Evolutionary conservation across 2,797 vertebrate species (phyloP), one percentile per base, ranked within the genome.

Genomic region (Clarias platycephalus): DNA sequence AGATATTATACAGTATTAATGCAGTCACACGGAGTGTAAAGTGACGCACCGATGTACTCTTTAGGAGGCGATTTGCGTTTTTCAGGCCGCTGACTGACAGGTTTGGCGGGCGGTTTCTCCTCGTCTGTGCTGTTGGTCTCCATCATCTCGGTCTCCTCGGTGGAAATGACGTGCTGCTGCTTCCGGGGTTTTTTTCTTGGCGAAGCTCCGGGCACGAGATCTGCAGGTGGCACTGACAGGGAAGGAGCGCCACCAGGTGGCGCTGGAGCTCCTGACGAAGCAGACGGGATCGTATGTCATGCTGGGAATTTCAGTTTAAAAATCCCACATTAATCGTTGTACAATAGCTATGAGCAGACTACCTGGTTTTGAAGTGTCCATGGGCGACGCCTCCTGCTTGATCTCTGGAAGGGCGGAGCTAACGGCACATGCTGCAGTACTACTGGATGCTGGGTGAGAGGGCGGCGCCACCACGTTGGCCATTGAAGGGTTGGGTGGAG

Each of bases 121-220:
- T 99, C 98, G 1, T 99, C 98, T 0, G 98, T 99, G 92, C 97
- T 98, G 91, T 99, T 98, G 18, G 97, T 96, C 93, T 99, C 98
- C 94, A 99, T 96, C 97, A 99, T 99, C 88, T 99, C 98, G 0
- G 96, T 98, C 90, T 99, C 98, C 91, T 99, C 98, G 0, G 98
- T 99, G 34, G 97, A 99, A 90, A 99, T 99, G 44, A 99, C 94
- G 0, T 99, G 98, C 91, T 99, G 98, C 91, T 99, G 98, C 90
- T 99, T 99, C 55, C 98, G 96, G 60, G 98, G 98, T 87, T 99
- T 99, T 91, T 99, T 99, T 88, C 98, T 95, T 0, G 98, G 98
- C 0, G 98, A 99, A 78, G 98, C 98, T 86, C 98, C 98, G 0
- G 96, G 96, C 31, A 95, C 95, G 80, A 98, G 92, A 86, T 99